phyloP scores from a whole-genome alignment of 2,888 invertebrate genomes.

The Craniophora ligustri region DNA sequence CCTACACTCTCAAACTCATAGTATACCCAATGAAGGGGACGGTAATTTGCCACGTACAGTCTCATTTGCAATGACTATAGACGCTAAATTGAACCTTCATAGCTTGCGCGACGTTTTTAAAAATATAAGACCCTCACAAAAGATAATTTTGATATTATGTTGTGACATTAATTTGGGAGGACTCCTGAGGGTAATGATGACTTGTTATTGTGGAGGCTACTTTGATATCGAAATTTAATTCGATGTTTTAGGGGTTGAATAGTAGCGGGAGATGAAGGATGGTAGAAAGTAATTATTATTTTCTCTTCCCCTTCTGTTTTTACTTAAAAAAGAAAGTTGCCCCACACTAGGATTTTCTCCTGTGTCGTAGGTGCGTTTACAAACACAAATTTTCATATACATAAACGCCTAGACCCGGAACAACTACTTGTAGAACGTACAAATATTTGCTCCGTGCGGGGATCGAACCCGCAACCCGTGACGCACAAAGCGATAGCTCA shows the following conservation, averaged over 20 bases:
- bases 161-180: constrained; percentile 40
- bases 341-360: no score
- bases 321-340: no score
- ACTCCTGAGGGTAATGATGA: constrained; percentile 33
- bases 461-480: no score
- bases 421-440: no score
- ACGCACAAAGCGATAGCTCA: no score
- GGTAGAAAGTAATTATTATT: no score
- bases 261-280: not conserved
- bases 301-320: no score
- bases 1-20: constrained; percentile 4
- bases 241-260: not conserved
- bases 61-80: constrained; percentile 58
- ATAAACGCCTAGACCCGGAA: no score
- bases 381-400: no score
- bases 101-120: constrained; percentile 40
- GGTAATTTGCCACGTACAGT: constrained; percentile 71
- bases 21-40: constrained; percentile 35
- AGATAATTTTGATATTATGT: constrained; percentile 2
- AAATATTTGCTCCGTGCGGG: no score
- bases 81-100: constrained; percentile 62
- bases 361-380: no score
- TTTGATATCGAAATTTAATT: constrained; percentile 10
- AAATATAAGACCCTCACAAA: constrained; percentile 28
- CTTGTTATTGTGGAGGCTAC: constrained; percentile 30